Base-by-base conservation (phyloP, 2,113 vertebrate species). In the Thalassarche chlororhynchos region DNA sequence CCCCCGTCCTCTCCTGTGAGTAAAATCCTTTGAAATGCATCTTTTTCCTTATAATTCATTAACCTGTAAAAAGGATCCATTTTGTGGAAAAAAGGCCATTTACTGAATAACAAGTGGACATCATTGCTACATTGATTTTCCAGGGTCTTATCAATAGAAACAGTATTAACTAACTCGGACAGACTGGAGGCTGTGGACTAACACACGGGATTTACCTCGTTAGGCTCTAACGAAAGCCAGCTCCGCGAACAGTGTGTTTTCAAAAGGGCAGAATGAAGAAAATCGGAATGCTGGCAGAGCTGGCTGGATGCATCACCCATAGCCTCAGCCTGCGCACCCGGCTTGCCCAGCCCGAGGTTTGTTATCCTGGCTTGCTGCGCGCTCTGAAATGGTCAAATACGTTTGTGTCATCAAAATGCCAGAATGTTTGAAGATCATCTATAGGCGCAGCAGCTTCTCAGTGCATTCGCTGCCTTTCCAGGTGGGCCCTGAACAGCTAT, bases 181-280 rank as follows among this genome's bases (percentile, higher is more conserved):
- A 42, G 57, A 1, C 46, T 13, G 57, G 46, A 14, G 46, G 58
- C 54, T 19, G 31, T 4, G 72, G 18, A 3, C 4, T 3, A 4
- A 16, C 17, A 7, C 24, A 1, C 71, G 15, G 83, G 6, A 10
- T 34, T 47, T 28, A 5, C 49, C 81, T 40, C 6, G 0, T 4
- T 21, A n/a, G 58, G 58, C 52, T 42, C 42, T 6, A 20, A 11
- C 7, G 12, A 49, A 10, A 4, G 32, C 10, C 24, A 14, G 49
- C 47, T 19, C 65, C 5, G 0, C 0, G 2, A 18, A 2, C 38
- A 2, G 1, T 0, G 18, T 6, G 23, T 2, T 16, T 66, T 14
- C 28, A 2, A 2, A 10, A 14, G 61, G 66, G 19, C 61, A 47
- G 69, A 4, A 31, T 5, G 79, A 15, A 4, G 19, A 2, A 4